Conservation (phyloP, 2,113 vertebrate genomes). For the Pagrus major region DNA sequence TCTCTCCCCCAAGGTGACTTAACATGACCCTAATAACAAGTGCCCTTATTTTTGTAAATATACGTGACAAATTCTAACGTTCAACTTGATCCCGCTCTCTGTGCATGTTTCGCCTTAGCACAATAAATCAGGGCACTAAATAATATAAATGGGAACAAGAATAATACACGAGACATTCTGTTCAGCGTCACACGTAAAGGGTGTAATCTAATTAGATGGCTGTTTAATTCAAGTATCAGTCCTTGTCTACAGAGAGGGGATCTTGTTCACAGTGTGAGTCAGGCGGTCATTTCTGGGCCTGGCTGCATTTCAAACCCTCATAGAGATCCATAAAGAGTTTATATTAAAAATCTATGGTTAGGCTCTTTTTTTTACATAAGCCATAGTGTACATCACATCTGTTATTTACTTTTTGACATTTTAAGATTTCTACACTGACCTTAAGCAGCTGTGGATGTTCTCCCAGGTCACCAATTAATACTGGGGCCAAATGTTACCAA, state of each 20-base stretch:
- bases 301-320: slow-evolving; percentile 45
- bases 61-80: slow-evolving; percentile 73
- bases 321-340: slow-evolving; percentile 29
- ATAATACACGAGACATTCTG: slow-evolving; percentile 70
- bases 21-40: slow-evolving; percentile 77
- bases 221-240: slow-evolving; percentile 62
- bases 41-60: slow-evolving; percentile 75
- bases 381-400: slow-evolving; percentile 19
- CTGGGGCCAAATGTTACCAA: slow-evolving; percentile 73
- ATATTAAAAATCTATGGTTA: slow-evolving; percentile 18
- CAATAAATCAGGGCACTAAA: slow-evolving; percentile 74
- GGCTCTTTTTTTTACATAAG: not conserved
- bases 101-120: slow-evolving; percentile 48
- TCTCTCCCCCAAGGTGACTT: slow-evolving; percentile 72
- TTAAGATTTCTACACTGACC: slow-evolving; percentile 47
- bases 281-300: slow-evolving; percentile 36
- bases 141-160: slow-evolving; percentile 69
- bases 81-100: slow-evolving; percentile 66
- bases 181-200: slow-evolving; percentile 54
- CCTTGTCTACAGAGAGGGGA: slow-evolving; percentile 41
- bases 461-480: slow-evolving; percentile 74
- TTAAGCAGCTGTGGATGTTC: slow-evolving; percentile 70
- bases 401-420: slow-evolving; percentile 39
- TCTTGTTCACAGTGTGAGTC: slow-evolving; percentile 60
- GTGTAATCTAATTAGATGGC: slow-evolving; percentile 74